These are phyloP conservation scores for Urocolius indicus DNA, from an alignment of 2,113 vertebrate species.

Conservation along the genomic window DNA sequence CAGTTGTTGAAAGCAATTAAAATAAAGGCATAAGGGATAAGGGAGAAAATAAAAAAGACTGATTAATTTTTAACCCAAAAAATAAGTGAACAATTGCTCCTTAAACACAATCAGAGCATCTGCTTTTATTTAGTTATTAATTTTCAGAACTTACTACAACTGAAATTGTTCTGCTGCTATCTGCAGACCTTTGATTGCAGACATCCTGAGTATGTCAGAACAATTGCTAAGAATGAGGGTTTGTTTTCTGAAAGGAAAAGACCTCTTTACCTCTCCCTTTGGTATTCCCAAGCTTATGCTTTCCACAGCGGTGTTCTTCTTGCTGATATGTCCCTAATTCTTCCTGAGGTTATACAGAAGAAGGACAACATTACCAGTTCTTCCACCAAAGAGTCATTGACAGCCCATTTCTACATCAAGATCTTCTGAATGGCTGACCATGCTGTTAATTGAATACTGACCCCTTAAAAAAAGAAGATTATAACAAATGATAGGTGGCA, in stretches of 20 bases:
- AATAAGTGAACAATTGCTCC: not conserved
- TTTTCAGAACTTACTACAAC: not conserved
- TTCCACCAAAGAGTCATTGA: constrained; percentile 62
- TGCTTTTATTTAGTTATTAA: not conserved
- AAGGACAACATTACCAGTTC: constrained; percentile 66
- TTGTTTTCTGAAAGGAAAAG: not conserved
- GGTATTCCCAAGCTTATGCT: constrained; percentile 74
- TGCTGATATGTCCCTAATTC: constrained; percentile 44
- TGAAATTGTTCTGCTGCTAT: not conserved
- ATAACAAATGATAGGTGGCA: not conserved
- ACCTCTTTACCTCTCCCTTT: constrained; percentile 73
- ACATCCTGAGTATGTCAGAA: not conserved
- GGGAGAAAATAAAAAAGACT: no score
- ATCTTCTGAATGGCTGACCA: constrained; percentile 35
- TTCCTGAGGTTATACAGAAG: constrained; percentile 75
- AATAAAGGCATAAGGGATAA: constrained; percentile 13
- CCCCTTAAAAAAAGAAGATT: constrained; percentile 16
- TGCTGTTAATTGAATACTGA: not conserved
- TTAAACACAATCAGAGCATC: not conserved
- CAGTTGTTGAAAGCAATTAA: not conserved
- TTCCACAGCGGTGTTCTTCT: constrained; percentile 65
- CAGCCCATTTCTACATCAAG: constrained; percentile 72
- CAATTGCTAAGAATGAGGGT: not conserved
- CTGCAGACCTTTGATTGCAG: not conserved
- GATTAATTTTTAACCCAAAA: no score